Evolutionary conservation across 1,140 invertebrate species (phyloP).

Genomic region (Pseudoatta argentina): DNA sequence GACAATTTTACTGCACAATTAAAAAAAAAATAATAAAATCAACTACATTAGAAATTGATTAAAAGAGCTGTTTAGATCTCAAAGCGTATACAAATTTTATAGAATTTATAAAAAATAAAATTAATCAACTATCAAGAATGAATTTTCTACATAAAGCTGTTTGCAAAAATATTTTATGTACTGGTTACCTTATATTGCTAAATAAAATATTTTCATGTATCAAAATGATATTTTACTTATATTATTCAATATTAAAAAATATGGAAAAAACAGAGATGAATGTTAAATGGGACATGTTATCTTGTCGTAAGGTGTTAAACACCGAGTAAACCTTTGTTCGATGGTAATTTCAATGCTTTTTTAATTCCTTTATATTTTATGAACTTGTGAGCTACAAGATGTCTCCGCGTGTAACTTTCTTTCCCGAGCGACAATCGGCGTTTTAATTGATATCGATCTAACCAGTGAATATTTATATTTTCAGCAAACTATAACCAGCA

Average conservation of each 20-base stretch:
- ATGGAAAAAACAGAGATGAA: not conserved
- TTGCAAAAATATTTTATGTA: not conserved
- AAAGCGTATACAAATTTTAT: not conserved
- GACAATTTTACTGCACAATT: not conserved
- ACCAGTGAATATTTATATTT: conserved; percentile 67
- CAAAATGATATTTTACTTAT: not conserved
- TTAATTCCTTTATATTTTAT: not conserved
- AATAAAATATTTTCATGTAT: conserved; percentile 4
- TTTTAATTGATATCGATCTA: conserved; percentile 42
- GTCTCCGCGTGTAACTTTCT: conserved; percentile 2
- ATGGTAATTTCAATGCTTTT: not conserved
- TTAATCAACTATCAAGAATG: not conserved
- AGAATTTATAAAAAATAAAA: not conserved
- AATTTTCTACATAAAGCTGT: not conserved
- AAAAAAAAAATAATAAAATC: not conserved
- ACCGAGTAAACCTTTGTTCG: not conserved
- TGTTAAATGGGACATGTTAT: not conserved
- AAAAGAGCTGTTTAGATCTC: not conserved
- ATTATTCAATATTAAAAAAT: not conserved
- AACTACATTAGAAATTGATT: not conserved
- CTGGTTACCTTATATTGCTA: not conserved
- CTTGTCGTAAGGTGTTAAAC: not conserved
- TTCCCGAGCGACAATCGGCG: not conserved
- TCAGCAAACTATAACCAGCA: conserved; percentile 68
- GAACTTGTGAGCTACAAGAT: not conserved